A percentile compares a stretch with the other conserved stretches of the same genome.
Evolutionary conservation across 1,140 invertebrate species (phyloP).

Genomic region (Zaprionus capensis): DNA sequence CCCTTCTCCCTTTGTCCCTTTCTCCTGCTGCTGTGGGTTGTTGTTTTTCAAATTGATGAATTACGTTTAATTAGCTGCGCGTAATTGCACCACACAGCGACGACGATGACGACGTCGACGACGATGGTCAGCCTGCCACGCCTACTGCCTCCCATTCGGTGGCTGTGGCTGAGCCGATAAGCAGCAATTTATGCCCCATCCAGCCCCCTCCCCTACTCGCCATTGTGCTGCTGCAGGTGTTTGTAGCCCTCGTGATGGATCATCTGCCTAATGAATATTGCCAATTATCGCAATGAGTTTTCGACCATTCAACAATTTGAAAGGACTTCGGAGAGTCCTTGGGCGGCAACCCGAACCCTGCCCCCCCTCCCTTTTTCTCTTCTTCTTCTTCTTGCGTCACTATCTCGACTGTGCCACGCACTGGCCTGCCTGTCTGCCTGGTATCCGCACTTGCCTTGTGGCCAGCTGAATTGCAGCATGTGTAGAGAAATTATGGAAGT

Average conservation of each 20-base stretch:
- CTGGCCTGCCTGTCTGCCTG: neutral
- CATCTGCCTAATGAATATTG: conserved; percentile 34
- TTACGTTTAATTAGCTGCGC: conserved; percentile 66
- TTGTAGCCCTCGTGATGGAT: conserved; percentile 23
- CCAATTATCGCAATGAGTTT: conserved; percentile 37
- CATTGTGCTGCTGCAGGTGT: conserved; percentile 14
- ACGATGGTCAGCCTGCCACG: conserved; percentile 12
- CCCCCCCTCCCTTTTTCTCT: conserved; percentile 9
- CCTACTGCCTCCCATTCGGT: neutral
- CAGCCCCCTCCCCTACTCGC: too few species aligned
- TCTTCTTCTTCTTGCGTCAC: neutral
- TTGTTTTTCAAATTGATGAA: conserved; percentile 59
- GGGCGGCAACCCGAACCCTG: conserved; percentile 36
- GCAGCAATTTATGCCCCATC: conserved; percentile 5
- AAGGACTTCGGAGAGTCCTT: conserved; percentile 11
- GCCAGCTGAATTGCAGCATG: conserved; percentile 3
- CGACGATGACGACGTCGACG: conserved; percentile 35
- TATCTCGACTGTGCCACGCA: neutral
- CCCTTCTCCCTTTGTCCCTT: neutral
- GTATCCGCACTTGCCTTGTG: neutral
- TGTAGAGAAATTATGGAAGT: neutral
- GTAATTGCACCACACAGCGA: conserved; percentile 42
- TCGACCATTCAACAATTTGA: conserved; percentile 18
- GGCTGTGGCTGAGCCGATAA: conserved; percentile 29
- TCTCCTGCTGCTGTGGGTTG: conserved; percentile 10